Base-by-base conservation (phyloP, 2,797 vertebrate genomes). In the Lutjanus argentimaculatus region DNA sequence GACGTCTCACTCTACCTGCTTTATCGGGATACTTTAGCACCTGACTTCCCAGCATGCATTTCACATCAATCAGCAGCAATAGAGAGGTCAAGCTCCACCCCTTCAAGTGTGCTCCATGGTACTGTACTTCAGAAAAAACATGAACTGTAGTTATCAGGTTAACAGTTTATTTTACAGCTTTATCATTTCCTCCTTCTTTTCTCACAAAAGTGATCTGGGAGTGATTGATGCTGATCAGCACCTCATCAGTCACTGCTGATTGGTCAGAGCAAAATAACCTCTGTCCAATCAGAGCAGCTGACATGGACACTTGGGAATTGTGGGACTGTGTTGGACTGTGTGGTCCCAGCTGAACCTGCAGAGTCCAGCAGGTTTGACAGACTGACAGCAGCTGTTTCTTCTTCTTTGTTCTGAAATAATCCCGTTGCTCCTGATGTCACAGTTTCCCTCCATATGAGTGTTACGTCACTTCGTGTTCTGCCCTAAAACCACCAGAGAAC, bases 351-450 rank as follows among this genome's bases (percentile, higher is more conserved):
- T 76, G 43, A 63, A 78, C 61, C 64, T 67, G 48, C 21, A 69
- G 43, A 66, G 58, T 21, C 42, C 59, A 55, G 25, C 53, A 83
- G 73, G 53, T 77, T 68, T 73, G 55, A 45, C 65, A 21, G 53
- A 63, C 72, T 71, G 42, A 64, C 76, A 83, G 61, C 88, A 87
- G 89, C 68, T 83, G 84, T 69, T 84, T 58, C 40, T 59, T 78
- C 87, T 85, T 53, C 65, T 70, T 57, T 77, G 69, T 72, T 48
- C 75, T 62, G 79, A 67, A 62, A 67, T 80, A 89, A 89, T 83
- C 83, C 82, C 59, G 62, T 77, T 45, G 36, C 71, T 81, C 73
- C 74, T 62, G 74, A 79, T 85, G 83, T 85, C 67, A 81, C 75
- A 76, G 80, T 85, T 88, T 66, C 51, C 66, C 58, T 79, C 85